Conservation (phyloP, 2,888 invertebrate species). For the Phortica okadai region DNA sequence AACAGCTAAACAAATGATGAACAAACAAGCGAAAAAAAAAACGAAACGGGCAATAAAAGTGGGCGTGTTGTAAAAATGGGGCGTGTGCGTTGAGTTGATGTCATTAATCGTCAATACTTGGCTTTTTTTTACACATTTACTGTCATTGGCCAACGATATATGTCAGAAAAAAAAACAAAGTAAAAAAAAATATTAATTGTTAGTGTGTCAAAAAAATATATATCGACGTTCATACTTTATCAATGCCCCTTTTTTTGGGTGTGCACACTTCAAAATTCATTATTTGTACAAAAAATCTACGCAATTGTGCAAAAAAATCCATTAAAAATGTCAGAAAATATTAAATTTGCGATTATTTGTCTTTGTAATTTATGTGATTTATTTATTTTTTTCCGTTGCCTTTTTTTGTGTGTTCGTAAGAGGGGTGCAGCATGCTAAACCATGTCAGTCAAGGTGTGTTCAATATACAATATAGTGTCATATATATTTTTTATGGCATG, state of each 20-base stretch:
- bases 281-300: not conserved
- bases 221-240: not conserved
- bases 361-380: conserved; percentile 19
- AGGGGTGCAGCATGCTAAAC: not conserved
- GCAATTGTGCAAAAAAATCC: conserved; percentile 8
- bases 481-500: no score
- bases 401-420: not conserved
- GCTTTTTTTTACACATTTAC: not conserved
- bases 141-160: not conserved
- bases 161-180: not conserved
- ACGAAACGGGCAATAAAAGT: not conserved
- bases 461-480: not conserved
- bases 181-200: not conserved
- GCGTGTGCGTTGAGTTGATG: not conserved
- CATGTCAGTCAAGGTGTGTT: not conserved
- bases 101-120: no score
- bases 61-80: not conserved
- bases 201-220: not conserved
- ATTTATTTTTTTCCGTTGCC: not conserved
- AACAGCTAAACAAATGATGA: conserved; percentile 5
- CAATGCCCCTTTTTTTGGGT: conserved; percentile 2
- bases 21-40: not conserved
- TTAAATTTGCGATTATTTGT: not conserved
- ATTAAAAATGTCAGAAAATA: conserved; percentile 22
- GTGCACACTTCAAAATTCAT: conserved; percentile 4